phyloP scores from a whole-genome alignment of 2,113 vertebrate genomes.

The Phycodurus eques region DNA sequence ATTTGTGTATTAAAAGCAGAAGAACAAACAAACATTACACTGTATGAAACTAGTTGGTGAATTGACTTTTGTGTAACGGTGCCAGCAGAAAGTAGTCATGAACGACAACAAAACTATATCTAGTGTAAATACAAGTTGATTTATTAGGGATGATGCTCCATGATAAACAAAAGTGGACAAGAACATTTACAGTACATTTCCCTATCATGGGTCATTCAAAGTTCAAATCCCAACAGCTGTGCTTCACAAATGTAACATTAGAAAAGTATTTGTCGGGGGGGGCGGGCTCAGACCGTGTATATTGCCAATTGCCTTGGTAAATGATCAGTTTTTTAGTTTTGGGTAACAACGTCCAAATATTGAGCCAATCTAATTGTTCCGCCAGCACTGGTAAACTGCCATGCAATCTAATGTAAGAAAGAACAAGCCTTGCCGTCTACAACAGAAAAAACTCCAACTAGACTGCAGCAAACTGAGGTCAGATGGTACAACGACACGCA shows the following conservation, averaged over 20 bases:
- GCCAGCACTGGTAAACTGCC: not conserved
- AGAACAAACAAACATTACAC: not conserved
- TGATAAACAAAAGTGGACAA: constrained; percentile 53
- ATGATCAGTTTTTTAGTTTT: constrained; percentile 23
- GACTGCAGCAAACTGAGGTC: constrained; percentile 45
- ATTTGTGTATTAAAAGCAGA: not conserved
- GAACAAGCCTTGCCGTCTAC: too few relatives aligned
- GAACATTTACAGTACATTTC: constrained; percentile 68
- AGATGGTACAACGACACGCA: constrained; percentile 33
- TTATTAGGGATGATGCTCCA: constrained; percentile 72
- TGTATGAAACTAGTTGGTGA: not conserved
- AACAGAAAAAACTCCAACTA: constrained; percentile 15
- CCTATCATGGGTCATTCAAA: constrained; percentile 47
- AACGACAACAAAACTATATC: not conserved
- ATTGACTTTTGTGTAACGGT: not conserved
- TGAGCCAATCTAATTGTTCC: constrained; percentile 1
- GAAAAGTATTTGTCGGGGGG: not conserved
- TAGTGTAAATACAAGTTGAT: constrained; percentile 59
- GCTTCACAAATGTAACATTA: not conserved
- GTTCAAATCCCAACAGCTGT: not conserved
- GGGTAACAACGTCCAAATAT: constrained; percentile 19
- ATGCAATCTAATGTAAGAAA: not conserved
- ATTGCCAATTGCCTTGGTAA: not conserved
- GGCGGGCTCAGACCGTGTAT: not conserved
- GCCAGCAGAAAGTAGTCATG: not conserved